Evolutionary conservation across 2,113 vertebrate genomes (phyloP).

Genomic region (Aix galericulata): DNA sequence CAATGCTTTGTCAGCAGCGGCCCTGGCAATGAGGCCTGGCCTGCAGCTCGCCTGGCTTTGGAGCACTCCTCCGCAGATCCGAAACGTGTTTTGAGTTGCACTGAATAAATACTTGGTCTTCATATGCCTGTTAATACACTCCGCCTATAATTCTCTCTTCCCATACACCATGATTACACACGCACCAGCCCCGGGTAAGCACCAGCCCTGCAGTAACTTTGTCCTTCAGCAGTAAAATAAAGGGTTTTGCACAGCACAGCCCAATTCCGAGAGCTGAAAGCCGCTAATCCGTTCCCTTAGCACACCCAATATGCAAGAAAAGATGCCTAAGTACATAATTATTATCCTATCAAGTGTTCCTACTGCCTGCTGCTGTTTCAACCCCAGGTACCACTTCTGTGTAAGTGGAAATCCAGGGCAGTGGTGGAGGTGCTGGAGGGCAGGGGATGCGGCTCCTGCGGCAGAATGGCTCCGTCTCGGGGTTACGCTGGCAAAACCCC

Average conservation of each 20-base stretch:
- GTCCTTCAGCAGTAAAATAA: neutral
- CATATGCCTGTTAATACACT: neutral
- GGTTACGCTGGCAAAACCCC: neutral
- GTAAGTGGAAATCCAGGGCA: neutral
- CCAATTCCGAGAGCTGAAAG: neutral
- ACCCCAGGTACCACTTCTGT: neutral
- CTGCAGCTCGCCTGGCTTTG: neutral
- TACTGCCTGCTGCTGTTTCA: neutral
- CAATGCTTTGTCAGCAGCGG: conserved; percentile 19
- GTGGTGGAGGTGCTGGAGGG: neutral
- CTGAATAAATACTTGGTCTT: neutral
- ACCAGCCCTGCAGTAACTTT: neutral
- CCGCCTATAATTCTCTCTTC: neutral
- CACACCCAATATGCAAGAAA: neutral
- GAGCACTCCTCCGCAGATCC: neutral
- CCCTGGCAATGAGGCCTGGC: neutral
- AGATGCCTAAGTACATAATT: neutral
- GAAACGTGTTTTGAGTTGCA: neutral
- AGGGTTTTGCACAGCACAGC: neutral
- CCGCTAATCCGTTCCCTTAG: neutral
- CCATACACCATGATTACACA: neutral
- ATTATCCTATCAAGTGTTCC: neutral
- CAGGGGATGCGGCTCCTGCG: neutral
- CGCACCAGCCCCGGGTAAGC: neutral
- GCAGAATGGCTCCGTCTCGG: neutral